A percentile compares a stretch with the other conserved stretches of the same genome.
These are phyloP conservation scores for Andricus quercusramuli DNA, from an alignment of 2,888 invertebrate genomes.

Conservation along the genomic window DNA sequence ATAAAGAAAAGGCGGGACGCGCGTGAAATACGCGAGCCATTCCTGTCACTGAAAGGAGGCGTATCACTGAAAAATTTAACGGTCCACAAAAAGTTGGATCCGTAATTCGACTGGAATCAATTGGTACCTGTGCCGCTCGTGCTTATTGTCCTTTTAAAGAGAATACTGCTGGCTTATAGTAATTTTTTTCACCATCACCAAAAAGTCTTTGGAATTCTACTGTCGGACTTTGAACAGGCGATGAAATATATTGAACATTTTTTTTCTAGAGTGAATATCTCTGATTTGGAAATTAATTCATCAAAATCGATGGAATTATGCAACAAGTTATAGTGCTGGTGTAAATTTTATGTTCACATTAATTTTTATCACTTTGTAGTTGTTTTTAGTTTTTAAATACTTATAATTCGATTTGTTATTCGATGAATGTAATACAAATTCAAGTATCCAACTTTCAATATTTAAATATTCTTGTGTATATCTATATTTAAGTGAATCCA, in stretches of 20 bases:
- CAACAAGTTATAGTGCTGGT: no score
- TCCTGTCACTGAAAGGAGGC: conserved; percentile 48
- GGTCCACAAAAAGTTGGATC: conserved; percentile 29
- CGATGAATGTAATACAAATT: no score
- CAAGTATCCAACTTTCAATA: no score
- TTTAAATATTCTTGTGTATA: no score
- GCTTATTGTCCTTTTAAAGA: conserved; percentile 46
- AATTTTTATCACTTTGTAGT: no score
- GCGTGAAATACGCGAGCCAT: conserved; percentile 50
- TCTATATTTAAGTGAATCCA: no score
- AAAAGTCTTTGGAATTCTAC: neutral
- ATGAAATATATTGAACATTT: neutral
- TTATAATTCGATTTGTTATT: no score
- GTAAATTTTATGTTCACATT: no score
- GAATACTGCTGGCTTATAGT: neutral
- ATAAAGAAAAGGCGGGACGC: conserved; percentile 58
- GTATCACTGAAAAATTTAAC: conserved; percentile 52
- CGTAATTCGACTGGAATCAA: conserved; percentile 45
- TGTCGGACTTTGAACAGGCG: neutral
- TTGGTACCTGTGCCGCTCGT: conserved; percentile 41
- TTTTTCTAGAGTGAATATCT: neutral
- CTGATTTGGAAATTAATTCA: no score
- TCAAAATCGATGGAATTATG: neutral
- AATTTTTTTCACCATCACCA: neutral
- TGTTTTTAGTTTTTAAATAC: no score